Evolutionary conservation across 2,797 vertebrate genomes (phyloP).

Genomic region (Ctenosaura bakeri): DNA sequence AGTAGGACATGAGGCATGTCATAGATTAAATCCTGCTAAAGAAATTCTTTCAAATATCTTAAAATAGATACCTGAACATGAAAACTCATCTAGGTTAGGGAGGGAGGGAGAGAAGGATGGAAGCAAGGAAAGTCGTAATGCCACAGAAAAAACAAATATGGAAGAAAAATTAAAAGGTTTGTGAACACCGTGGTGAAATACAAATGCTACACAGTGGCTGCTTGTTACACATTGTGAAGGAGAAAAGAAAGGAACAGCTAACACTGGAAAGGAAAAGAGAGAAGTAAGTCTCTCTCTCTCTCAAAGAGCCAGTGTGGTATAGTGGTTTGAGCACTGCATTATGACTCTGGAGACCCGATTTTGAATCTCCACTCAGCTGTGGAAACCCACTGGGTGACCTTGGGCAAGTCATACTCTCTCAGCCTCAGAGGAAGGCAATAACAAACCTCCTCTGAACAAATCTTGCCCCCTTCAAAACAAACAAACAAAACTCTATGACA

Average conservation of each 20-base stretch:
- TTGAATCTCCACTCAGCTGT: no score
- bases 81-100: conserved; percentile 49
- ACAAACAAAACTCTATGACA: no score
- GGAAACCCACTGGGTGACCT: no score
- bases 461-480: no score
- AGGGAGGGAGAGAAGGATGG: neutral
- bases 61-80: conserved; percentile 52
- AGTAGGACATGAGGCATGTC: conserved; percentile 56
- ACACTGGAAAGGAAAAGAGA: neutral
- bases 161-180: neutral
- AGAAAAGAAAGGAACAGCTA: neutral
- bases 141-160: neutral
- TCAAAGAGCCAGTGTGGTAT: no score
- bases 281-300: neutral
- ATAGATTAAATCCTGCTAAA: conserved; percentile 39
- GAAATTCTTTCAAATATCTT: conserved; percentile 43
- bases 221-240: neutral
- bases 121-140: neutral
- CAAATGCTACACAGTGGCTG: no score
- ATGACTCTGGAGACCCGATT: no score
- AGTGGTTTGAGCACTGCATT: no score
- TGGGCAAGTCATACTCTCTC: no score
- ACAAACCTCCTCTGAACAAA: no score
- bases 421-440: no score
- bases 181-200: neutral